Evolutionary conservation across 2,888 invertebrate genomes (phyloP).

Genomic region (Pediacus dermestoides): DNA sequence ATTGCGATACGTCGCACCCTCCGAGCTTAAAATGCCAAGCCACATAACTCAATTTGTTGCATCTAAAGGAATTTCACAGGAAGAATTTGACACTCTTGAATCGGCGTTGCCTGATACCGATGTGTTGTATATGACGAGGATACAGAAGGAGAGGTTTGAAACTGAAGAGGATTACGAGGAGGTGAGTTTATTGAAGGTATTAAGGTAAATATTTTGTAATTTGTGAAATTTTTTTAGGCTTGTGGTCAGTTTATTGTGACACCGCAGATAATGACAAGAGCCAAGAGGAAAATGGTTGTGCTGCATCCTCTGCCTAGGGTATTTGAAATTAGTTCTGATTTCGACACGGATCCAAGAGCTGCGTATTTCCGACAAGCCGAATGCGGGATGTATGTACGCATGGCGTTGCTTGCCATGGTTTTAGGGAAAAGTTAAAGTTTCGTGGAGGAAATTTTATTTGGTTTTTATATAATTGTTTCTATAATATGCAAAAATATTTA

Average conservation of each 20-base stretch:
- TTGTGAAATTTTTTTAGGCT: slow-evolving; percentile 56
- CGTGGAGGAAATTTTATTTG: too few species aligned
- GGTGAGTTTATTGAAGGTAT: slow-evolving; percentile 53
- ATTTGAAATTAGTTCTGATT: slow-evolving; percentile 90
- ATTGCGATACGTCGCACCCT: slow-evolving; percentile 86
- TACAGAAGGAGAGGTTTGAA: slow-evolving; percentile 89
- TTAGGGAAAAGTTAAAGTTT: slow-evolving; percentile 57
- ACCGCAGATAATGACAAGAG: slow-evolving; percentile 91
- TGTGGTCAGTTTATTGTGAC: slow-evolving; percentile 88
- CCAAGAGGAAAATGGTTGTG: slow-evolving; percentile 91
- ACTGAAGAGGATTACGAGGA: slow-evolving; percentile 80
- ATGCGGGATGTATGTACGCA: slow-evolving; percentile 96
- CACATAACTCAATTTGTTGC: slow-evolving; percentile 76
- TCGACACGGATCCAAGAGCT: slow-evolving; percentile 94
- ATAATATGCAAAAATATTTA: not conserved
- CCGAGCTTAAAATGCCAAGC: slow-evolving; percentile 85
- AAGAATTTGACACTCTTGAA: slow-evolving; percentile 69
- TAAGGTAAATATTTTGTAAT: slow-evolving; percentile 7
- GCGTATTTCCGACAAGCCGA: slow-evolving; percentile 99
- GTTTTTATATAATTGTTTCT: not conserved
- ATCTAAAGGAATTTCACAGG: slow-evolving; percentile 75
- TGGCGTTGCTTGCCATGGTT: slow-evolving; percentile 93
- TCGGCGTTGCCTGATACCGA: slow-evolving; percentile 89
- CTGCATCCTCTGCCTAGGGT: slow-evolving; percentile 96
- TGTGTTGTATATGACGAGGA: slow-evolving; percentile 97